These are phyloP conservation scores for Psittacus erithacus DNA, from an alignment of 2,113 vertebrate genomes.

Conservation along the genomic window DNA sequence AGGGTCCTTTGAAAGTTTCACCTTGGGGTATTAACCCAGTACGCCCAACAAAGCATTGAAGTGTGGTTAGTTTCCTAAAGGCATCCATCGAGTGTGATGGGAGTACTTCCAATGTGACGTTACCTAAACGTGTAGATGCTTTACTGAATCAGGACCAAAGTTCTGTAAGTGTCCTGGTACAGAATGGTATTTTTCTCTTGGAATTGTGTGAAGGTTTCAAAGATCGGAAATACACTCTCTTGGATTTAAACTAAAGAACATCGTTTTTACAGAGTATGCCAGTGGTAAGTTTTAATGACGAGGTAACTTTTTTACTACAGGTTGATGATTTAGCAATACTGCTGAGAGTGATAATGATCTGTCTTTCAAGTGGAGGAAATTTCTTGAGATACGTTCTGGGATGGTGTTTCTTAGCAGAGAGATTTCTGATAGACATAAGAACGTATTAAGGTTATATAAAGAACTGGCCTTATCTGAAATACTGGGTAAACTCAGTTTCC, in stretches of 20 bases:
- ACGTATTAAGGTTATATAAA: background rate
- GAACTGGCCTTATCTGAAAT: background rate
- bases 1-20: background rate
- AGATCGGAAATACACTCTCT: accelerated
- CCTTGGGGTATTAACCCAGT: background rate
- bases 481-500: background rate
- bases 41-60: background rate
- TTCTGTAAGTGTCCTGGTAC: background rate
- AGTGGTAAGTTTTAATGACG: background rate
- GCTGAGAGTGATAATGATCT: background rate
- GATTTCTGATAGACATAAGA: background rate
- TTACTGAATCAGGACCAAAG: background rate
- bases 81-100: background rate
- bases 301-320: background rate
- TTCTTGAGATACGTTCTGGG: background rate
- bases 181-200: background rate
- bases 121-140: background rate
- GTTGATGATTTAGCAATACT: background rate
- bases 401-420: background rate
- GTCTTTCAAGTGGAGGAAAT: background rate
- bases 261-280: background rate
- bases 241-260: background rate
- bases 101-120: background rate
- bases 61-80: background rate
- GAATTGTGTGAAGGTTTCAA: background rate